Evolutionary conservation across 2,797 vertebrate genomes (phyloP).

Genomic region (Melanitta fusca): DNA sequence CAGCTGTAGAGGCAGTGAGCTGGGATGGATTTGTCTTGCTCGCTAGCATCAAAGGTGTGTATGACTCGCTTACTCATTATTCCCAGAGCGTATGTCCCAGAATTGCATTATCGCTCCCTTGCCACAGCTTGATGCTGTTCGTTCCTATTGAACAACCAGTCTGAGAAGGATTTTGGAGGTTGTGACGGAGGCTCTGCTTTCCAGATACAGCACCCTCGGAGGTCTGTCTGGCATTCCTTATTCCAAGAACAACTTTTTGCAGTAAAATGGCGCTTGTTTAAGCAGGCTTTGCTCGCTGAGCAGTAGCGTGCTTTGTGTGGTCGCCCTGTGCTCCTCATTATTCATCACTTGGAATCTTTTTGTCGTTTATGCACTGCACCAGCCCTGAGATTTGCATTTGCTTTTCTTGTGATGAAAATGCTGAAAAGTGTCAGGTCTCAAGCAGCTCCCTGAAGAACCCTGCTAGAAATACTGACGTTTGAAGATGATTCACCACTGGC

Average conservation of each 20-base stretch:
- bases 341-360: slow-evolving; percentile 36
- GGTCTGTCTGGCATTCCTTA: background rate
- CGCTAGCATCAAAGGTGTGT: background rate
- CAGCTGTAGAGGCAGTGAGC: background rate
- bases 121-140: background rate
- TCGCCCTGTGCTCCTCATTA: slow-evolving; percentile 35
- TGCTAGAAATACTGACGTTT: slow-evolving; percentile 9
- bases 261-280: background rate
- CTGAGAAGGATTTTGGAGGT: too few relatives aligned
- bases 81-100: background rate
- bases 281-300: slow-evolving; percentile 6
- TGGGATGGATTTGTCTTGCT: background rate
- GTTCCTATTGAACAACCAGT: background rate
- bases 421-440: slow-evolving; percentile 17
- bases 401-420: background rate
- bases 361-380: slow-evolving; percentile 37
- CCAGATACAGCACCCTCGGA: background rate
- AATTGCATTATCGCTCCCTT: background rate
- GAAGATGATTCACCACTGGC: slow-evolving; percentile 50
- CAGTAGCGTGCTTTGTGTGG: slow-evolving; percentile 11
- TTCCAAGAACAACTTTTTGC: background rate
- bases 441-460: slow-evolving; percentile 19
- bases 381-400: slow-evolving; percentile 34
- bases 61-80: background rate
- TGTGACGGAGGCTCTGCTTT: background rate